Evolutionary conservation across 2,797 vertebrate genomes (phyloP).

Genomic region (Lepilemur septentrionalis): DNA sequence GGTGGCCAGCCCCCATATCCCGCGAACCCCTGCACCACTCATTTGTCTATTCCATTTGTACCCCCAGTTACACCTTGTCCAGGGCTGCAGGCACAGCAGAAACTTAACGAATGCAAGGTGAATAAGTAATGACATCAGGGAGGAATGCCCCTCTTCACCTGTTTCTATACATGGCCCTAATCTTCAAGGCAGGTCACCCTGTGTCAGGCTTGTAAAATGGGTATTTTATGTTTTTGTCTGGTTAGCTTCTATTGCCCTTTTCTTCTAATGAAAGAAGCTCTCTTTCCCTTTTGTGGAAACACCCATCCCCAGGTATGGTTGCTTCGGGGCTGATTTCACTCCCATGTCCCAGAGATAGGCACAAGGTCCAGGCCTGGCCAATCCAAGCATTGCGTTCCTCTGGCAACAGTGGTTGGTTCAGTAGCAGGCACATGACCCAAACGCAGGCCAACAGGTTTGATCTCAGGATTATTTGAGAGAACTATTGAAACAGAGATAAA

Average conservation of each 20-base stretch:
- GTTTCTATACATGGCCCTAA: too few species aligned
- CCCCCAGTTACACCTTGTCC: not conserved
- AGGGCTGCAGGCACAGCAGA: accelerated
- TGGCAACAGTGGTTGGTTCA: not conserved
- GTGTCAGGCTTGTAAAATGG: not conserved
- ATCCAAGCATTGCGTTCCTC: not conserved
- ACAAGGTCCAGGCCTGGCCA: not conserved
- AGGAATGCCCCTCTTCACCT: not conserved
- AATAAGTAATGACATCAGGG: not conserved
- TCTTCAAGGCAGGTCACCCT: not conserved
- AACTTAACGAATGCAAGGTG: not conserved
- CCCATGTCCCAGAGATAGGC: not conserved
- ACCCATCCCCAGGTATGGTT: not conserved
- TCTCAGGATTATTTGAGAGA: not conserved
- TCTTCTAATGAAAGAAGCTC: not conserved
- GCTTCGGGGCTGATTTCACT: not conserved
- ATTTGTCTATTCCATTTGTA: not conserved
- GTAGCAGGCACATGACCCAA: not conserved
- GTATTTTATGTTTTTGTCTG: not conserved
- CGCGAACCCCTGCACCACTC: not conserved
- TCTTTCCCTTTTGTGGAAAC: not conserved
- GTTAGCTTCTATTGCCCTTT: not conserved
- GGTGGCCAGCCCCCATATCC: not conserved
- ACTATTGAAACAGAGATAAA: not conserved
- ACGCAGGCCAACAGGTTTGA: not conserved